These are phyloP conservation scores for Lordiphosa collinella DNA, from an alignment of 1,140 invertebrate species.

Conservation along the genomic window DNA sequence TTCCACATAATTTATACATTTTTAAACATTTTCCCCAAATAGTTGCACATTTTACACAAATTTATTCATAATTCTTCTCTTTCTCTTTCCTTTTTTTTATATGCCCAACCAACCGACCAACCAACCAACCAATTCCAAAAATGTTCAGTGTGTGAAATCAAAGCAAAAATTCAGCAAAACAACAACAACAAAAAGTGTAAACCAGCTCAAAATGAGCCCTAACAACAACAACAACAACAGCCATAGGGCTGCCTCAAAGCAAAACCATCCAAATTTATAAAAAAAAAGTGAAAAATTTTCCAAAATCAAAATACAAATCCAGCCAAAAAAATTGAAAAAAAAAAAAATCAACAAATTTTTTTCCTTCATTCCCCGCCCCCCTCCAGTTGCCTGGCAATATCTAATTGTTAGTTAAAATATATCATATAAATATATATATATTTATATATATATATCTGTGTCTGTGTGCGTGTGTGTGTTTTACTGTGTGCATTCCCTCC, in stretches of 20 bases:
- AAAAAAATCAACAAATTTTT: constrained; percentile 27
- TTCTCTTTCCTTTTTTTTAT: no score
- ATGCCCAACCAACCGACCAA: no score
- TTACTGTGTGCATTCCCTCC: constrained; percentile 67
- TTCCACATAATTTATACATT: no score
- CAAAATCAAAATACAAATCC: constrained; percentile 24
- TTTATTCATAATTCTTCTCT: no score
- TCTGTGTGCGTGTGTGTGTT: constrained; percentile 49
- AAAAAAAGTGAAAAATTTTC: constrained; percentile 5
- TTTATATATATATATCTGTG: constrained; percentile 35
- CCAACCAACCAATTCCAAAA: neutral
- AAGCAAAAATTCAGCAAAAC: constrained; percentile 8
- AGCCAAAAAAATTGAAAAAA: constrained; percentile 23
- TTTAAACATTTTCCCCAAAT: no score
- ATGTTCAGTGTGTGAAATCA: constrained; percentile 5
- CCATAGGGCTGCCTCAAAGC: neutral
- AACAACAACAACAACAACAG: constrained; percentile 8
- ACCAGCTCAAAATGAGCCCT: constrained; percentile 5
- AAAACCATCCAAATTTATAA: constrained; percentile 8
- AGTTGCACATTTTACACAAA: no score
- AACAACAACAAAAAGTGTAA: constrained; percentile 5
- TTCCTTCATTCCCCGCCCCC: constrained; percentile 31
- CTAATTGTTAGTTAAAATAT: constrained; percentile 38
- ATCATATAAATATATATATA: constrained; percentile 23
- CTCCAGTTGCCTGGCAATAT: constrained; percentile 55